Conservation (phyloP, 2,113 vertebrate species). For the Malurus melanocephalus region DNA sequence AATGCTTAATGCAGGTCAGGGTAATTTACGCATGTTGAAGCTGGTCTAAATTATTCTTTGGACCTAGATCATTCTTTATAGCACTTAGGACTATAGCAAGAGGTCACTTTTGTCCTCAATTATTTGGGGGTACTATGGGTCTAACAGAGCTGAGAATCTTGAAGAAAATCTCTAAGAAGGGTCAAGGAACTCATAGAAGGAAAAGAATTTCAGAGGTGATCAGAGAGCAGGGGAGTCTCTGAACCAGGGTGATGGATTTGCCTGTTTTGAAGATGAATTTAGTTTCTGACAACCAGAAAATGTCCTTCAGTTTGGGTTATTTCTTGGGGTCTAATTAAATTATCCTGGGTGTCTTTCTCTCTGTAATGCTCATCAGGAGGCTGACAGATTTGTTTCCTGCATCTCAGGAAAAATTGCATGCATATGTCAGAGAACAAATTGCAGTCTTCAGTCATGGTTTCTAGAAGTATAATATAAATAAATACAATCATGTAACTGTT, state of each 20-base stretch:
- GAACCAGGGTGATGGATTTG: not conserved
- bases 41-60: not conserved
- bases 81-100: not conserved
- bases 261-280: constrained; percentile 23
- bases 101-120: not conserved
- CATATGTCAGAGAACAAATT: constrained; percentile 32
- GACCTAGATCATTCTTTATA: not conserved
- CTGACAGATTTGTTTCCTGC: constrained; percentile 33
- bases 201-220: not conserved
- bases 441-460: constrained; percentile 38
- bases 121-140: not conserved
- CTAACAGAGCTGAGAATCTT: not conserved
- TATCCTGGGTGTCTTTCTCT: constrained; percentile 26
- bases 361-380: constrained; percentile 16
- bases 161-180: not conserved
- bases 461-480: not conserved
- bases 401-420: constrained; percentile 36
- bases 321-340: constrained; percentile 56
- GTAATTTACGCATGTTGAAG: not conserved
- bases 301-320: constrained; percentile 36
- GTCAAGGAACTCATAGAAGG: not conserved
- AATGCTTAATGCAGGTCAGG: not conserved
- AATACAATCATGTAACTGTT: not conserved
- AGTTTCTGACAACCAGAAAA: constrained; percentile 52
- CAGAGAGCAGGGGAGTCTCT: not conserved